Percentiles rank a stretch among this genome's conserved stretches.
These are phyloP conservation scores for Myathropa florea DNA, from an alignment of 2,888 invertebrate species.

Conservation along the genomic window DNA sequence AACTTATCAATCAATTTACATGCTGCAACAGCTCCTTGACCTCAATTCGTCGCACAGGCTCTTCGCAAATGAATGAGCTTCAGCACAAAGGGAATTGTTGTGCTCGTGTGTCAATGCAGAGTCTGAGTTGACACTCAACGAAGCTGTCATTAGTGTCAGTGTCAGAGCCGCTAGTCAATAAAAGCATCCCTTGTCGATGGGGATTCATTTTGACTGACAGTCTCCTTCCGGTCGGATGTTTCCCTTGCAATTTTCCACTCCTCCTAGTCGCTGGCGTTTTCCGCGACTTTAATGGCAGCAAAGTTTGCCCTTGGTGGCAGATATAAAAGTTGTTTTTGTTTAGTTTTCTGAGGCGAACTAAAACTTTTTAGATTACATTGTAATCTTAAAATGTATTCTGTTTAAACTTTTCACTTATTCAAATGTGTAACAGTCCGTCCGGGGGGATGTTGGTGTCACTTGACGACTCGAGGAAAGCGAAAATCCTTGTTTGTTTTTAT, in stretches of 20 bases:
- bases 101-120: background rate
- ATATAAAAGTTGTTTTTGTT: background rate
- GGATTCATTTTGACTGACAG: background rate
- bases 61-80: background rate
- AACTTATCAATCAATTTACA: constrained; percentile 21
- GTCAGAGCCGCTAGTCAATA: background rate
- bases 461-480: background rate
- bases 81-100: background rate
- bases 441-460: background rate
- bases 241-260: background rate
- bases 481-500: background rate
- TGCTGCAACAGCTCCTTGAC: constrained; percentile 16
- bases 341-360: background rate
- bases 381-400: constrained; percentile 15
- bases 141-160: constrained; percentile 33
- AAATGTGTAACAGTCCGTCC: background rate
- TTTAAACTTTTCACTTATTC: constrained; percentile 3
- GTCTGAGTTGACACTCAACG: constrained; percentile 12
- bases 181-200: background rate
- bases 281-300: background rate
- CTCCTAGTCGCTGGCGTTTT: background rate
- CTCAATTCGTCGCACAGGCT: background rate
- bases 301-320: constrained; percentile 4
- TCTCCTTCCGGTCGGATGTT: background rate
- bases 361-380: constrained; percentile 25